Evolutionary conservation across 1,140 invertebrate species (phyloP), one percentile per base, ranked within the genome.

Genomic region (Drosophila novamexicana): DNA sequence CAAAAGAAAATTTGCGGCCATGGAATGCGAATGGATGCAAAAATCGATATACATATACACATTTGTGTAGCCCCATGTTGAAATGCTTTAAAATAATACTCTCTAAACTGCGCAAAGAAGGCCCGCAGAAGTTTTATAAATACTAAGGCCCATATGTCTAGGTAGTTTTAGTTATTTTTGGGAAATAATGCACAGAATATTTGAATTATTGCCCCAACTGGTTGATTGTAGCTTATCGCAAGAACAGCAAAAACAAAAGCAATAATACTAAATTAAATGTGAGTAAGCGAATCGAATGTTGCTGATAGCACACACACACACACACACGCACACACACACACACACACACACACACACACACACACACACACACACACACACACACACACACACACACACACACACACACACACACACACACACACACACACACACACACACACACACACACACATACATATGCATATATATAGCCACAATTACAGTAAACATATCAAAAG

Each of bases 131-230:
- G 22, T 29, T 4, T 29, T 29, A 5, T 29, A 5, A 29, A 29
- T 29, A 5, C 22, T 29, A 29, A 29, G 5, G 3, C 22, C 22
- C 22, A 29, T 29, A 29, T 29, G 22, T 29, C 5, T 4, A 5
- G 22, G 22, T 29, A 29, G 22, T 29, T 29, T 29, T 5, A 29
- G 22, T 29, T 29, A 5, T 29, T 29, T 29, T 29, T 29, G 22
- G 22, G 22, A 8, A 16, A 3, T 18, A 42, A 12, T 54, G 61
- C 67, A 42, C 57, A 36, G 10, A 18, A 42, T 14, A 61, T 56
- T 61, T 72, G 40, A 73, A 47, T 44, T 75, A 58, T 80, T 65
- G n/a, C 69, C 40, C 40, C 66, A 81, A 77, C 50, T 65, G 59
- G n/a, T 65, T 75, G 63, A 45, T 69, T 69, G 37, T 6, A 7